Conservation (phyloP, 2,113 vertebrate genomes). For the Caloenas nicobarica region DNA sequence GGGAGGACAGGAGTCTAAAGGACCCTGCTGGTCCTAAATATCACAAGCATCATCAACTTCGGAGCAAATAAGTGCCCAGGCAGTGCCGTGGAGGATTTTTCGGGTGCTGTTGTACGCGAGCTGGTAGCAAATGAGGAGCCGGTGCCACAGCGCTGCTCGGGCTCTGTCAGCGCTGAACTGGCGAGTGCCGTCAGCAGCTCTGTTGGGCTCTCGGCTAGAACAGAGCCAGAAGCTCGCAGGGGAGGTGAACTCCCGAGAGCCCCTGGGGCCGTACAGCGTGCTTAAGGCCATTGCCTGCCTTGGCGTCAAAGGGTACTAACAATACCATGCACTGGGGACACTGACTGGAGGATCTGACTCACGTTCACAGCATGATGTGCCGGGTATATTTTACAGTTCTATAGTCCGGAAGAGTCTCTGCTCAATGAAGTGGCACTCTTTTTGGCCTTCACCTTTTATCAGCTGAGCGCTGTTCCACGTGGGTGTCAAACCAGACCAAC, state of each 20-base stretch:
- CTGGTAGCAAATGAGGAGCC: background rate
- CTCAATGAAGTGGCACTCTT: background rate
- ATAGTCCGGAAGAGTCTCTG: background rate
- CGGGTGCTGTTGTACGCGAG: fast-evolving
- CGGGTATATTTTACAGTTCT: background rate
- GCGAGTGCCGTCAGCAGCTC: background rate
- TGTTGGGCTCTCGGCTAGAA: background rate
- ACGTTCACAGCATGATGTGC: fast-evolving
- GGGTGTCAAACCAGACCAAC: background rate
- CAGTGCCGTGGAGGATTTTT: background rate
- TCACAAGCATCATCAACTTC: background rate
- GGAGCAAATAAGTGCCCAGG: background rate
- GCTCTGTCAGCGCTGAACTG: background rate
- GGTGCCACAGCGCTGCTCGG: fast-evolving
- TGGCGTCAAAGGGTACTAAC: background rate
- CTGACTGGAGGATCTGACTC: background rate
- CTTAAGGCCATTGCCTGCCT: background rate
- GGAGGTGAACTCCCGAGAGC: background rate
- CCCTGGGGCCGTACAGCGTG: background rate
- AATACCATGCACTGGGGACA: fast-evolving
- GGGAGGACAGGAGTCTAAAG: background rate
- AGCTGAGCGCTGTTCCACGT: background rate
- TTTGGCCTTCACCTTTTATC: background rate
- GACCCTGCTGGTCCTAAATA: background rate
- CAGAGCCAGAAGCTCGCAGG: background rate